These are phyloP conservation scores for Drosophila novamexicana DNA, from an alignment of 1,140 invertebrate genomes.

Conservation along the genomic window DNA sequence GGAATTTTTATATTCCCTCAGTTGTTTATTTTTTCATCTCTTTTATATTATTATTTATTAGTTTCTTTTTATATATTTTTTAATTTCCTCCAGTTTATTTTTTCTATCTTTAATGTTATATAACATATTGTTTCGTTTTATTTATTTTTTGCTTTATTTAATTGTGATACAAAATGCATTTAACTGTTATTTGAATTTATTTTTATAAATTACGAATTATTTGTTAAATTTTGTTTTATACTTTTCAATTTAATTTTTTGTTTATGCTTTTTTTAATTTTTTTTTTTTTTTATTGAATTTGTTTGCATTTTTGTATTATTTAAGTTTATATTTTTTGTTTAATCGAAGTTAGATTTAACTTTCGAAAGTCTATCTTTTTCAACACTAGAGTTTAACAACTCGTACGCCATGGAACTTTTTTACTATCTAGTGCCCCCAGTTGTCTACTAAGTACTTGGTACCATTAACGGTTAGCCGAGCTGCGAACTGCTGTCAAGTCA, in stretches of 20 bases:
- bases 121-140: background rate
- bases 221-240: background rate
- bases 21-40: background rate
- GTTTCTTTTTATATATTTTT: background rate
- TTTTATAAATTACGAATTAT: background rate
- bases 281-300: background rate
- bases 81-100: background rate
- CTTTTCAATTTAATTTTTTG: background rate
- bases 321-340: background rate
- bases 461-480: slow-evolving; percentile 20
- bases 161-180: background rate
- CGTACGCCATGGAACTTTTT: slow-evolving; percentile 15
- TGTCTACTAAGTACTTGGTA: slow-evolving; percentile 52
- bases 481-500: slow-evolving; percentile 26
- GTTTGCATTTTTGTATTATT: background rate
- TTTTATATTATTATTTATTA: background rate
- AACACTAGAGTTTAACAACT: background rate
- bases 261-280: background rate
- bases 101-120: background rate
- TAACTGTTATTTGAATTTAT: background rate
- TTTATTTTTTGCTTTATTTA: background rate
- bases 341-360: background rate
- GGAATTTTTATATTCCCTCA: background rate
- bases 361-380: background rate
- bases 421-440: slow-evolving; percentile 33